Base-by-base conservation (phyloP, 92 coral and sea anemone genomes). In the Palythoa grandiflora region DNA sequence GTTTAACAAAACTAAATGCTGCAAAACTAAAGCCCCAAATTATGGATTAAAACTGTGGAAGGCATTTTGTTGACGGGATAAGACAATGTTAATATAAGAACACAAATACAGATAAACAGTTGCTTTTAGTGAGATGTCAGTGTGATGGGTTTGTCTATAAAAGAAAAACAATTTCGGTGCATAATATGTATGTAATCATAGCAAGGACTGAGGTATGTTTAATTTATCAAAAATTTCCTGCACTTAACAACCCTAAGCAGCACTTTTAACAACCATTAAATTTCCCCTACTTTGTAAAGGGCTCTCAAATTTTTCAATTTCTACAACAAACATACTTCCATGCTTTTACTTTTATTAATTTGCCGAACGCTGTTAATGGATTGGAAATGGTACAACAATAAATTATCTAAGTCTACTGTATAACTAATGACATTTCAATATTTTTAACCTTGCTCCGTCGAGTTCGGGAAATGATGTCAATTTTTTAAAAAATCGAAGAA, bases 221-320 rank as follows among this genome's bases (percentile, higher is more conserved):
- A 65, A 81, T 68, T 81, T 81, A 21, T 81, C 47, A 81, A 66
- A 81, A 48, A 35, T 81, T 66, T 65, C 86, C 60, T 81, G 74
- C 76, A 81, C 86, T 81, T 81, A 81, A 10, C 50, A 63, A 60
- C 76, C 14, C 86, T 68, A 66, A 65, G 86, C 86, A 81, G 66
- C 86, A 76, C 37, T 81, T 66, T 80, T 66, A 81, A 68, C 60
- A 40, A 70, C 75, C 75, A 81, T 81, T 81, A 81, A 81, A 68
- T 28, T 66, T 81, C 37, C 75, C 86, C 60, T 68, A 81, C 86
- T 47, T 38, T 81, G 75, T 81, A 66, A 81, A 81, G 17, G 20
- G 86, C 75, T 81, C 71, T 81, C 74, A 81, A 36, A 81, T 81
- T 81, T 77, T 66, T 44, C 44, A 81, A 81, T 81, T 81, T 68